A percentile compares a stretch with the other conserved stretches of the same genome.
These are phyloP conservation scores for Silurus meridionalis DNA, from an alignment of 2,113 vertebrate species.

Conservation along the genomic window DNA sequence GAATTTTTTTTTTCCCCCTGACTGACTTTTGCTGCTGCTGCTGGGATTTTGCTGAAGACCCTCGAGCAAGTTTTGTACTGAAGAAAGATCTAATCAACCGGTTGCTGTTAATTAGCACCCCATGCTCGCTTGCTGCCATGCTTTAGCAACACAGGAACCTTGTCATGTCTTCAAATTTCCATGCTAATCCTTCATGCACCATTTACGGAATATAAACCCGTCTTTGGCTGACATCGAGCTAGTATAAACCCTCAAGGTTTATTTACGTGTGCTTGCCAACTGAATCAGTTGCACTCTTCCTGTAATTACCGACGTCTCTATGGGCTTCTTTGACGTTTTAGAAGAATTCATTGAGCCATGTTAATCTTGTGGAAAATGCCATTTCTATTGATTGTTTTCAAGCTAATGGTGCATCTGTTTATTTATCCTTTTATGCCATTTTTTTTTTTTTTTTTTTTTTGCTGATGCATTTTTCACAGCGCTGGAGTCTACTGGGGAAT, in stretches of 20 bases:
- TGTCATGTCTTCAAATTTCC: slow-evolving; percentile 54
- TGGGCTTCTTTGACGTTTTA: slow-evolving; percentile 38
- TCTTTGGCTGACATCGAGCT: slow-evolving; percentile 44
- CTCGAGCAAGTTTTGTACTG: slow-evolving; percentile 19
- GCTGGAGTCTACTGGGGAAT: not conserved
- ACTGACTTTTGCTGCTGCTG: slow-evolving; percentile 23
- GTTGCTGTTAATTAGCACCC: slow-evolving; percentile 31
- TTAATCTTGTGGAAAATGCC: not conserved
- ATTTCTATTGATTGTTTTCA: slow-evolving; percentile 4
- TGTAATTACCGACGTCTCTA: slow-evolving; percentile 26
- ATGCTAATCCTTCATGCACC: slow-evolving; percentile 52
- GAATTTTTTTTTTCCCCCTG: not conserved
- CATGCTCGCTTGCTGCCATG: not conserved
- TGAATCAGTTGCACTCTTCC: slow-evolving; percentile 12
- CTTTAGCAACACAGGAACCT: slow-evolving; percentile 26
- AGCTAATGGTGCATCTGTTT: not conserved
- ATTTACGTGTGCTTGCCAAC: slow-evolving; percentile 30
- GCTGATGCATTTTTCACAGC: not conserved
- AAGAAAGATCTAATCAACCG: slow-evolving; percentile 26
- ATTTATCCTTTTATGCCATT: not conserved
- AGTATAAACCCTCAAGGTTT: slow-evolving; percentile 36
- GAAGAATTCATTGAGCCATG: not conserved
- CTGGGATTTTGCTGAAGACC: slow-evolving; percentile 34
- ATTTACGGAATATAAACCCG: slow-evolving; percentile 49
- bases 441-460: not conserved